Percentiles rank a stretch among this genome's conserved stretches.
Evolutionary conservation across 2,113 vertebrate genomes (phyloP).

Genomic region (Colius striatus): DNA sequence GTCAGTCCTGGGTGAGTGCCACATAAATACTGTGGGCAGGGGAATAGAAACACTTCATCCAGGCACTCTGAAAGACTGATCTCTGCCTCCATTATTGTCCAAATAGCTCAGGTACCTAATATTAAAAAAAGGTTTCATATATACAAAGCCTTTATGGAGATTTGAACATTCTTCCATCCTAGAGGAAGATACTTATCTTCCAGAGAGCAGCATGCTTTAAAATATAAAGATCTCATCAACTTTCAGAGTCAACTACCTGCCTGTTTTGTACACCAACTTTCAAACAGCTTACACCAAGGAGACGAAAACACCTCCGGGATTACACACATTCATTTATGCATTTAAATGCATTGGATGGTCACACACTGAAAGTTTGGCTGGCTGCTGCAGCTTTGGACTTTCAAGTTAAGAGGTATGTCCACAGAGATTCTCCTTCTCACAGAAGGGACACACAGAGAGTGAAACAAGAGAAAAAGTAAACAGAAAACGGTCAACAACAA

Average conservation of each 20-base stretch:
- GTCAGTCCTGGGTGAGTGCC: not conserved
- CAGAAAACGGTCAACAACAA: not conserved
- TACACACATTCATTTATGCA: not conserved
- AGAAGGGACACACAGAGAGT: not conserved
- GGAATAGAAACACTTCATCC: not conserved
- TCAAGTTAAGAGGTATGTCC: rapidly evolving
- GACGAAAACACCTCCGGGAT: not conserved
- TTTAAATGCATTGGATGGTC: not conserved
- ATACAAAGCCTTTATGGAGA: not conserved
- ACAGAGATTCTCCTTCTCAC: not conserved
- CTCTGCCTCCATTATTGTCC: not conserved
- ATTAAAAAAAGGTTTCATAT: not conserved
- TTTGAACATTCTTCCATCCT: not conserved
- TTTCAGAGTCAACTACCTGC: not conserved
- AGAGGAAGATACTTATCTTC: not conserved
- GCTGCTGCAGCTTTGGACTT: not conserved
- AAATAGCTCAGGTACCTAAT: not conserved
- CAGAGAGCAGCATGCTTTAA: not conserved
- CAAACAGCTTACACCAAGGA: not conserved
- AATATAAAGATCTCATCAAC: not conserved
- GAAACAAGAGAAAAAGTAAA: not conserved
- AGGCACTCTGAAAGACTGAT: not conserved
- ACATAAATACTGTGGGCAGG: not conserved
- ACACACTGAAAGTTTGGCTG: not conserved
- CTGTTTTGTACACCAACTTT: not conserved